Base-by-base conservation (phyloP, 2,113 vertebrate genomes). In the Channa argus region DNA sequence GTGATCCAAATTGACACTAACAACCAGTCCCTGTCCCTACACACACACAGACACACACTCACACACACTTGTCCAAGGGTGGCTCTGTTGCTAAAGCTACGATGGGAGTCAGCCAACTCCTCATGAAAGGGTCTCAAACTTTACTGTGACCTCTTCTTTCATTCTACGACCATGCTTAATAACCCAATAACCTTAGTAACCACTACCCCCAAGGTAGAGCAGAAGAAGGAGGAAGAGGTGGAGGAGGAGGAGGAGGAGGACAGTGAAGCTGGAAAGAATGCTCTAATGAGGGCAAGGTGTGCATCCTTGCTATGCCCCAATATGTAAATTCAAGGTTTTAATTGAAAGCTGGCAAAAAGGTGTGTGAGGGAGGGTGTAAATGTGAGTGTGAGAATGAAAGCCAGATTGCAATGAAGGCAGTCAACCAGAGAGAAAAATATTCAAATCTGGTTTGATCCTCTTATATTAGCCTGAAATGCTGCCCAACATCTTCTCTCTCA, bases 1-100 rank as follows among this genome's bases (percentile, higher is more conserved):
- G 72, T 80, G 63, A 85, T 89, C 47, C 49, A 81, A 83, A 77
- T 9, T 86, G 83, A 83, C 82, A 78, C 63, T 74, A 83, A 88
- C 60, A 83, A 74, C 49, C 38, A 36, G 78, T 75, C 49, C 53
- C 44, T 2, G 4, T 70, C 60, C 70, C 49, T 41, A 65, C 67
- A 72, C 82, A 74, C 47, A 54, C 45, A 51, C 61, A 66, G 46
- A 74, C 47, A 54, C 45, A 51, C 61, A 66, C 43, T 63, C 67
- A 72, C 82, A 74, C 47, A 54, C 45, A 51, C 61, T 69, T 43
- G 24, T 65, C 68, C 39, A 45, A 24, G 24, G 63, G 45, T 62
- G 61, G 36, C 46, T 77, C 44, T 39, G 63, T 76, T 81, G 56
- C 66, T 71, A 74, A 41, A 77, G 68, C 71, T 67, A 70, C 54